These are phyloP conservation scores for Megalopta genalis DNA, from an alignment of 1,140 invertebrate genomes.

Conservation along the genomic window DNA sequence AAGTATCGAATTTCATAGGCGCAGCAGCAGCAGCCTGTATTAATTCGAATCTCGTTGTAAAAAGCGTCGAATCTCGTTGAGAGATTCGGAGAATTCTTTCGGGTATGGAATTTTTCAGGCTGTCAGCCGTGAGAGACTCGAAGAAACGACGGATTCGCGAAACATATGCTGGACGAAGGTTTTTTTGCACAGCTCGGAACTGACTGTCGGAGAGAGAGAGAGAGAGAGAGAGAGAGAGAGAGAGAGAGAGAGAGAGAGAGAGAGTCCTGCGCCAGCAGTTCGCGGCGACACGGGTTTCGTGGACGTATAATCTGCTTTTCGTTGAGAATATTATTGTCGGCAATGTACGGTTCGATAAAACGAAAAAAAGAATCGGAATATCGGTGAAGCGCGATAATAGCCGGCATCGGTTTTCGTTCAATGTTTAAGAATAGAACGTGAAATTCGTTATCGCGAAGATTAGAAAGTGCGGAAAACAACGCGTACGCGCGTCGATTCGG, in stretches of 20 bases:
- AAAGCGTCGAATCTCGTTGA: neutral
- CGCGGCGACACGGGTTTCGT: neutral
- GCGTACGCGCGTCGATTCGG: neutral
- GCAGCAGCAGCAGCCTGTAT: no score
- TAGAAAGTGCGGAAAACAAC: neutral
- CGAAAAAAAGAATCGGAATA: neutral
- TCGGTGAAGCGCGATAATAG: neutral
- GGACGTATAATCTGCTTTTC: neutral
- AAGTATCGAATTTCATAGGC: no score
- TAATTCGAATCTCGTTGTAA: no score
- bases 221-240: no score
- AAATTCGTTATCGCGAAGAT: neutral
- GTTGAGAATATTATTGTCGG: neutral
- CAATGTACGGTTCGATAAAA: no score
- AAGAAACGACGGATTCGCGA: neutral
- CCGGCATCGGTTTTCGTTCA: neutral
- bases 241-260: no score
- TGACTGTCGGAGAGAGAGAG: neutral
- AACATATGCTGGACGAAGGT: neutral
- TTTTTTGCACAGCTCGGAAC: neutral
- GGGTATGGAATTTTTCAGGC: neutral
- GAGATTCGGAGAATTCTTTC: neutral
- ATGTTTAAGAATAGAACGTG: neutral
- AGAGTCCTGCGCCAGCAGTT: neutral
- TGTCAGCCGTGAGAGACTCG: neutral